Evolutionary conservation across 53 echinoderm and acorn worm genomes (phyloP), one percentile per base, ranked within the genome.

Genomic region (Holothuria leucospilota): DNA sequence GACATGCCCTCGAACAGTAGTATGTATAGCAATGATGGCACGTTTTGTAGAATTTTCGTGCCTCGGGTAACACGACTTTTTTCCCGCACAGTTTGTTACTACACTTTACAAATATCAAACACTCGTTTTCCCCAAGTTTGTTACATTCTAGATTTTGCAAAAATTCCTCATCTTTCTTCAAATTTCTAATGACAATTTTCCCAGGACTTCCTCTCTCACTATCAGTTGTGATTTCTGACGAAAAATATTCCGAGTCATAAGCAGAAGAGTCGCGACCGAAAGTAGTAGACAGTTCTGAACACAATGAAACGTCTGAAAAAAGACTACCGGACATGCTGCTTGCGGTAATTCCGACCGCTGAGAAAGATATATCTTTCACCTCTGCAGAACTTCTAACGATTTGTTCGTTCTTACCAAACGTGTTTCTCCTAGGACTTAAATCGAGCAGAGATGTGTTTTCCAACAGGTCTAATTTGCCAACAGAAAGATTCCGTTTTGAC

Each of bases 21-120:
- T 99, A 99, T 39, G 95, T 95, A 86, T 99, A 99, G 68, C 95
- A 99, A 82, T 95, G 90, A 67, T 99, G 99, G 40, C 99, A 99
- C 9, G 95, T 95, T 88, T 99, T 99, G 87, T 90, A 99, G 18
- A 87, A 65, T 42, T 94, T 96, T 13, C 91, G 78, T 13, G 99
- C 99, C 9, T 94, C 99, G 24, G 71, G 81, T 11, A 99, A 90
- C n/a, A 86, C 77, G 38, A 86, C 81, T 8, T 86, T 89, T 65
- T 86, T 92, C 34, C 91, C 92, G 77, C 99, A 99, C 59, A 88
- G 79, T 68, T 87, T 94, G 73, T 94, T 90, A 85, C 91, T 92
- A 61, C 96, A 96, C 73, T 96, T 96, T 2, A 94, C 93, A 89
- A 87, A 89, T 62, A 94, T 87, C 34, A 92, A 72, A 5, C 15